A percentile compares a stretch with the other conserved stretches of the same genome.
phyloP scores from a whole-genome alignment of 37 sponge, comb jelly and placozoan species.

The Haliclona indistincta region DNA sequence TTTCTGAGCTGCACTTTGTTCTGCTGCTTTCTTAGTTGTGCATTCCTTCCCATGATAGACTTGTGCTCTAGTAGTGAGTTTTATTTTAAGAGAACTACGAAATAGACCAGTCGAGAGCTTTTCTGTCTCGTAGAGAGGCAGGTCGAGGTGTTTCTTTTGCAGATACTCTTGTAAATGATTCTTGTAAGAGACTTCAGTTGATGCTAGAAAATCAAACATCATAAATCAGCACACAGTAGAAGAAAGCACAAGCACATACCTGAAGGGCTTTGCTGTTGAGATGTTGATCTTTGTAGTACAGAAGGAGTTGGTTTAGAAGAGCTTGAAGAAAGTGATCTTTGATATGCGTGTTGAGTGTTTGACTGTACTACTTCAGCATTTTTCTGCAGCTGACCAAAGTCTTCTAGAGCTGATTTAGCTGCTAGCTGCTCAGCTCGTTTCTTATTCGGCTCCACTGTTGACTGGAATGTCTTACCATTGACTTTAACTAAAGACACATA shows the following conservation, averaged over 20 bases:
- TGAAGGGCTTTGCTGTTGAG: no score
- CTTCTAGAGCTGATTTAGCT: not conserved
- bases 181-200: constrained; percentile 49
- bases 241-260: no score
- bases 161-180: constrained; percentile 55
- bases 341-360: no score
- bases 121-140: constrained; percentile 43
- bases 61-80: not conserved
- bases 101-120: constrained; percentile 1
- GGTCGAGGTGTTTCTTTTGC: constrained; percentile 25
- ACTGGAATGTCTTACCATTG: not conserved
- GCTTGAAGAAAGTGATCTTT: no score
- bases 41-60: not conserved
- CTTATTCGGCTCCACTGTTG: not conserved
- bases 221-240: no score
- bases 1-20: constrained; percentile 4
- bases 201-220: no score
- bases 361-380: no score
- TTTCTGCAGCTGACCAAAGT: no score
- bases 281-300: no score
- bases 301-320: no score
- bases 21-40: constrained; percentile 11
- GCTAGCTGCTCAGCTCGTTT: not conserved
- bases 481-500: not conserved
- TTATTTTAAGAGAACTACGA: not conserved